phyloP scores from a whole-genome alignment of 2,888 invertebrate genomes.

The Ennomos fuscantarius region DNA sequence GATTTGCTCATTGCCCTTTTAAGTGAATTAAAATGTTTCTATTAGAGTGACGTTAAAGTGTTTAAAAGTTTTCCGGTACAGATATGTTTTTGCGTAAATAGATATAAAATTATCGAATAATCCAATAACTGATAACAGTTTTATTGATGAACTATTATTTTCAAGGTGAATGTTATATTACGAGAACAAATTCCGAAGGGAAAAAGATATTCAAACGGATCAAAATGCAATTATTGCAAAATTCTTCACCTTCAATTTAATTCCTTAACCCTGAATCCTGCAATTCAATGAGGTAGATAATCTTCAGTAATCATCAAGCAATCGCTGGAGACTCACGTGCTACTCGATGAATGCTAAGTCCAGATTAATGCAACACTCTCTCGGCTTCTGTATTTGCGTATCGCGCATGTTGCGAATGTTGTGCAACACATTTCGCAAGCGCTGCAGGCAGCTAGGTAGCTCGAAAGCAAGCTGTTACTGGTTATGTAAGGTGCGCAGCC shows the following conservation, averaged over 20 bases:
- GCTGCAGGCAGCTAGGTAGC: slow-evolving; percentile 57
- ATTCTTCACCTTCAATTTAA: too few relatives aligned
- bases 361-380: slow-evolving; percentile 51
- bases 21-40: slow-evolving; percentile 31
- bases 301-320: slow-evolving; percentile 8
- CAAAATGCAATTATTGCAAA: too few relatives aligned
- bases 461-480: slow-evolving; percentile 67
- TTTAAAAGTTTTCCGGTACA: slow-evolving; percentile 17
- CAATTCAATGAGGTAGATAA: slow-evolving; percentile 11
- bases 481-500: slow-evolving; percentile 64
- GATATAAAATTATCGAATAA: slow-evolving; percentile 19
- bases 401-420: slow-evolving; percentile 67
- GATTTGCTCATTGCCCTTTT: slow-evolving; percentile 8
- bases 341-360: slow-evolving; percentile 32
- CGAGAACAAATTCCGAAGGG: background rate
- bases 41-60: slow-evolving; percentile 1
- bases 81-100: slow-evolving; percentile 20
- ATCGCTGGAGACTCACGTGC: slow-evolving; percentile 13
- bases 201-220: background rate
- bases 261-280: background rate
- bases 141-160: slow-evolving; percentile 12
- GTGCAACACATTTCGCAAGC: slow-evolving; percentile 79
- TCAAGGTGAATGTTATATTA: slow-evolving; percentile 6
- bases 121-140: slow-evolving; percentile 14
- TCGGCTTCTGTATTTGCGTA: slow-evolving; percentile 64